Conservation (phyloP, 2,888 invertebrate species). For the Scaptomyza parva region DNA sequence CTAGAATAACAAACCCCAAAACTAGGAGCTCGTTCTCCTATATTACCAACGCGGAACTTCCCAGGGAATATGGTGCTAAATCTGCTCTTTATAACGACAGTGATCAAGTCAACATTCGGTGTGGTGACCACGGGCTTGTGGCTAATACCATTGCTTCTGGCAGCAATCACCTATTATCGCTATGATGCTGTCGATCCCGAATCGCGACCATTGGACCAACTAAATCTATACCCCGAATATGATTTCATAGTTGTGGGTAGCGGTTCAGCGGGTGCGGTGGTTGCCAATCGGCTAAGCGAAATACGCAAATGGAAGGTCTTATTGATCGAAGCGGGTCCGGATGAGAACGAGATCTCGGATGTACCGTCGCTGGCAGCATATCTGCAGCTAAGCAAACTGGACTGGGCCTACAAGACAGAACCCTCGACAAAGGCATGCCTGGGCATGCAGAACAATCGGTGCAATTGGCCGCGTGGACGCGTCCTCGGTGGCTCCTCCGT, state of each 20-base stretch:
- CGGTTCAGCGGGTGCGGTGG: constrained; percentile 95
- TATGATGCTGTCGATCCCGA: constrained; percentile 94
- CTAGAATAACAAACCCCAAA: background rate
- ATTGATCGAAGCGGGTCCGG: constrained; percentile 93
- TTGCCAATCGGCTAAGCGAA: constrained; percentile 93
- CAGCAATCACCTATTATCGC: constrained; percentile 92
- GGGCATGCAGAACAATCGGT: constrained; percentile 92
- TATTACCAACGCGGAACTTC: background rate
- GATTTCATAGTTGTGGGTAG: constrained; percentile 94
- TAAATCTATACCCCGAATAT: constrained; percentile 89
- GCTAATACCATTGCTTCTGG: constrained; percentile 93
- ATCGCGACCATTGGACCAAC: constrained; percentile 89
- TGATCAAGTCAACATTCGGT: constrained; percentile 90
- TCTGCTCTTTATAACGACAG: constrained; percentile 91
- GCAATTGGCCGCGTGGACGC: constrained; percentile 95
- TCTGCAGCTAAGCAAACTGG: constrained; percentile 92
- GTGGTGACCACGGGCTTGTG: constrained; percentile 92
- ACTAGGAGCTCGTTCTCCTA: background rate
- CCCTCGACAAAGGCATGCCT: constrained; percentile 92
- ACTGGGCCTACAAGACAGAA: constrained; percentile 96
- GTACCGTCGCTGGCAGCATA: constrained; percentile 95
- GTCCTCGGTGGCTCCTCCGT: constrained; percentile 95
- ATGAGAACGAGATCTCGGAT: constrained; percentile 94
- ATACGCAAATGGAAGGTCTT: constrained; percentile 91
- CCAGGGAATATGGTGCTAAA: constrained; percentile 88